Evolutionary conservation across 2,113 vertebrate genomes (phyloP), one percentile per base, ranked within the genome.

Genomic region (Scomber scombrus): DNA sequence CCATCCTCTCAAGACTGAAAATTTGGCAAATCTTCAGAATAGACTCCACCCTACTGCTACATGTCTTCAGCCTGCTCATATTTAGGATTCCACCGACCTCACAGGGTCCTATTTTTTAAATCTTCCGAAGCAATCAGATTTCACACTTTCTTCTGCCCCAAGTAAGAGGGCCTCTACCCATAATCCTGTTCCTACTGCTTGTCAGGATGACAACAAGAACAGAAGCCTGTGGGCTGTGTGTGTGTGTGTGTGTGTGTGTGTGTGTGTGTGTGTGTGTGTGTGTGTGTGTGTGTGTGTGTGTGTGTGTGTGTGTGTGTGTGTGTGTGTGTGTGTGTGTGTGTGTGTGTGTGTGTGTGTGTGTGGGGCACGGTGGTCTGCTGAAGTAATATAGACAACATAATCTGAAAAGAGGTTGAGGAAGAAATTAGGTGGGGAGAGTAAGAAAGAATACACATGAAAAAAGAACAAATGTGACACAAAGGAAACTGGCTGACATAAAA

Each of bases 101-200:
- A 75, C 66, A 23, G 26, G 78, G 69, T 78, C 34, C 78, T 57
- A 58, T 80, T 84, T 86, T 78, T 85, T 66, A 80, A 91, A 89
- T 88, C 86, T 88, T 78, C 84, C 45, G 45, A 78, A 85, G 85
- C 74, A 91, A 91, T 90, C 88, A 84, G 84, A 90, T 90, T 92
- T 92, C 88, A 90, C 81, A 86, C 82, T 86, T 85, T 82, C 80
- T 84, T 77, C 81, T 64, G 73, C 70, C 76, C 85, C 73, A 66
- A 83, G 84, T 85, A 63, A 85, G 57, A 87, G 69, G 34, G 75
- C 66, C 58, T 60, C 84, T 66, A 68, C 58, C 88, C 69, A 56
- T 88, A 88, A 93, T 89, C 86, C 80, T 85, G 86, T 79, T 86
- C 86, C 85, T 87, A 77, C 77, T 83, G 83, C 86, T 83, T 80